Evolutionary conservation across 2,888 invertebrate genomes (phyloP), one percentile per base, ranked within the genome.

Genomic region (Agrotis exclamationis): DNA sequence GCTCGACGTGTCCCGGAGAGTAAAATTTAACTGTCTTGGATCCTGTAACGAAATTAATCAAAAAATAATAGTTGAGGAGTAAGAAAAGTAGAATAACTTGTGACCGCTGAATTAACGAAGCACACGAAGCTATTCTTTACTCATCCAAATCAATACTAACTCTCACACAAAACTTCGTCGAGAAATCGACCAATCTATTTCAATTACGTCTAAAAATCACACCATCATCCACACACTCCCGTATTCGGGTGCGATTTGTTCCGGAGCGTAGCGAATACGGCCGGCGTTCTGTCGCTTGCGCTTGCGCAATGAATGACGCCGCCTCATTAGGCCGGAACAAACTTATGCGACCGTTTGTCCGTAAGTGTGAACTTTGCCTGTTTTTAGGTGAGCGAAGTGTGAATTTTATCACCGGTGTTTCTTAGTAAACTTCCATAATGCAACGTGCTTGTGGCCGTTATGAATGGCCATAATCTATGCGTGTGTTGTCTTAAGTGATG

Each of bases 241-340:
- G 93, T 94, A 93, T 94, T 93, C 91, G 93, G 93, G 84, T 86
- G 89, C 88, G 89, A 95, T 96, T 96, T 89, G 95, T 95, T 95
- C 91, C 94, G 89, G 89, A 88, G 92, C 95, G 92, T 91, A 85
- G 90, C 93, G 90, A 95, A 96, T 93, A 89, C 75, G 92, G 91
- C 88, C 89, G 87, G 87, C 93, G 93, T 84, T 88, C 87, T 89
- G 92, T 92, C 92, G 90, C 86, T 87, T 87, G 87, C 89, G 87
- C 91, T 93, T 93, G 93, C 94, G 94, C 95, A 94, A 93, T 87
- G 85, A 89, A 93, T 87, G 86, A 89, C 89, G 91, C 88, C 86
- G 93, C 87, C 93, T 95, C 94, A 94, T 95, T 95, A 94, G 89
- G 83, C 93, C 92, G 92, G 93, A 93, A 94, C 93, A 91, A 92